Evolutionary conservation across 2,113 vertebrate species (phyloP), one percentile per base, ranked within the genome.

Genomic region (Cepphus grylle): DNA sequence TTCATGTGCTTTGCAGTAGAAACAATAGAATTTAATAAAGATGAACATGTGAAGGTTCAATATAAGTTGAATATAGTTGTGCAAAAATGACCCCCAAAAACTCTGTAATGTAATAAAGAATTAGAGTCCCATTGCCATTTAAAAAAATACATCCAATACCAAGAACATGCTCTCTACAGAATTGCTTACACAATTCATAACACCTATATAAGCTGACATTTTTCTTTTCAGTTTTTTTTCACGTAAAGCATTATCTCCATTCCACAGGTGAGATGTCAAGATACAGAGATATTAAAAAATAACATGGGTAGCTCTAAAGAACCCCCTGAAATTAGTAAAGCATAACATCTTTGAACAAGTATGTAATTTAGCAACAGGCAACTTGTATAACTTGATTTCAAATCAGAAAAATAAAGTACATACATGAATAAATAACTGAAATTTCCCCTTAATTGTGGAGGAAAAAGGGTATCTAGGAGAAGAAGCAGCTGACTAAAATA

Each of bases 391-490:
- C 27, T 26, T 61, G 9, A 25, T 50, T 22, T 89, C 20, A 45
- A 42, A 11, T 34, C 53, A 61, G 15, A 78, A 17, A 61, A 55
- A 78, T 21, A 40, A 53, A 53, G 32, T 9, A 52, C 6, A 50
- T 12, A 29, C 6, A 30, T 61, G 4, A 72, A 77, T 22, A 77
- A n/a, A 38, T 42, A 69, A 25, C 5, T 58, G 26, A 36, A 45
- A 59, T 81, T 50, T 62, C 16, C 15, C 10, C 16, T 65, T 73
- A 32, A 5, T 1, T 34, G 9, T 5, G 0, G 10, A 1, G 5
- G 1, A 2, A 11, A 40, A 42, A 38, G 30, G 14, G 2, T 49
- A 30, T 7, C 13, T 22, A 45, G 62, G 38, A 30, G 25, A 88
- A 73, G 6, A 42, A 65, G 3, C 6, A 67, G 8, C n/a, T 66